phyloP scores from a whole-genome alignment of 2,113 vertebrate genomes.

The Tretioscincus oriximinensis region DNA sequence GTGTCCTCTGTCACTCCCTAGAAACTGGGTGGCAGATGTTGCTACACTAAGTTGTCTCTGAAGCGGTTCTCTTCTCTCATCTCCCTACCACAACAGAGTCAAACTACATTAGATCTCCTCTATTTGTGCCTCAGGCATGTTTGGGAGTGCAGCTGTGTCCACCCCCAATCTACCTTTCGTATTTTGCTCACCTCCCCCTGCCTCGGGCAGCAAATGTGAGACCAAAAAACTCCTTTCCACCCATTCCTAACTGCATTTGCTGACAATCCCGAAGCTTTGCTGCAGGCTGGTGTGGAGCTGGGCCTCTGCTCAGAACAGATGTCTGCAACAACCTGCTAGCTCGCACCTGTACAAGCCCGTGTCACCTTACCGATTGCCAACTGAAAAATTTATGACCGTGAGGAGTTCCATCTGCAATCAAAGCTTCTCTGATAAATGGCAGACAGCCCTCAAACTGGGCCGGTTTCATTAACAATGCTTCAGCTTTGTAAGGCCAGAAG shows the following conservation, averaged over 20 bases:
- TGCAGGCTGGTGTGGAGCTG: conserved; percentile 71
- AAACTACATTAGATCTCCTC: conserved; percentile 88
- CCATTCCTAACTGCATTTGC: conserved; percentile 79
- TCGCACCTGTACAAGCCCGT: conserved; percentile 84
- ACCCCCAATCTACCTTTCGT: conserved; percentile 90
- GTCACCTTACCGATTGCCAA: conserved; percentile 59
- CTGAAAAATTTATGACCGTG: conserved; percentile 85
- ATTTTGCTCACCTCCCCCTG: conserved; percentile 69
- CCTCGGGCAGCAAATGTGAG: conserved; percentile 71
- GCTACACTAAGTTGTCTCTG: conserved; percentile 86
- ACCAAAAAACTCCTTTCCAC: conserved; percentile 73
- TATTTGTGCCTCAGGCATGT: conserved; percentile 92
- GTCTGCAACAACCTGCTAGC: conserved; percentile 85
- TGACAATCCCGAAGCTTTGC: conserved; percentile 81
- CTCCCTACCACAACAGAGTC: conserved; percentile 87
- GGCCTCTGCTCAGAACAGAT: conserved; percentile 81
- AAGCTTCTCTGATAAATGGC: conserved; percentile 62
- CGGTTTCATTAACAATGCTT: conserved; percentile 19
- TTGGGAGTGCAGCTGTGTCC: conserved; percentile 93
- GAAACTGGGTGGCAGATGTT: conserved; percentile 95
- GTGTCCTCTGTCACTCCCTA: conserved; percentile 85
- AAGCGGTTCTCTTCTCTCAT: conserved; percentile 86
- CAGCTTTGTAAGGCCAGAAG: neutral
- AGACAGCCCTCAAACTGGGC: conserved; percentile 10
- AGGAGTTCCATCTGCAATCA: conserved; percentile 75